Percentiles rank a stretch among this genome's conserved stretches.
phyloP scores from a whole-genome alignment of 2,888 invertebrate genomes.

The Aspidapion aeneum region DNA sequence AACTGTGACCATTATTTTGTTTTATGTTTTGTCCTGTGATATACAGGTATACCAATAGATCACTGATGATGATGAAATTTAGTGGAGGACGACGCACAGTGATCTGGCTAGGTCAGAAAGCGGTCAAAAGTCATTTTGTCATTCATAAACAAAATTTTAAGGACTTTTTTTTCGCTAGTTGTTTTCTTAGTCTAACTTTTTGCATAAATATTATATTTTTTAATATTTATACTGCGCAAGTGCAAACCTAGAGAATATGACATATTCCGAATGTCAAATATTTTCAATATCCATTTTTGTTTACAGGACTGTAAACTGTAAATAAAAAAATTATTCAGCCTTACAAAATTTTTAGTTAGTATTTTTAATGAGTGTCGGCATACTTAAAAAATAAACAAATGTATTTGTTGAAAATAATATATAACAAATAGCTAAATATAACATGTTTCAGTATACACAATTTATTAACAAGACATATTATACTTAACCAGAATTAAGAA shows the following conservation, averaged over 20 bases:
- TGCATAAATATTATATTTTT: too few species aligned
- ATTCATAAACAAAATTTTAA: too few species aligned
- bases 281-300: background rate
- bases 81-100: too few species aligned
- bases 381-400: background rate
- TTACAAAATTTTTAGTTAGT: background rate
- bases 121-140: too few species aligned
- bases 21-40: too few species aligned
- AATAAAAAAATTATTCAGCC: background rate
- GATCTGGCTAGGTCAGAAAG: too few species aligned
- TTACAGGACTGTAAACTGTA: background rate
- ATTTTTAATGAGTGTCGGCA: background rate
- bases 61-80: too few species aligned
- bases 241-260: too few species aligned
- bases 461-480: constrained; percentile 2
- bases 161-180: too few species aligned
- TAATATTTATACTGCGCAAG: background rate
- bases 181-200: too few species aligned
- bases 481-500: background rate
- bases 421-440: constrained; percentile 1
- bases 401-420: background rate
- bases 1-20: too few species aligned
- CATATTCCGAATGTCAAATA: background rate
- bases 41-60: too few species aligned
- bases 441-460: background rate